Evolutionary conservation across 2,888 invertebrate genomes (phyloP).

Genomic region (Cynaeus angustus): DNA sequence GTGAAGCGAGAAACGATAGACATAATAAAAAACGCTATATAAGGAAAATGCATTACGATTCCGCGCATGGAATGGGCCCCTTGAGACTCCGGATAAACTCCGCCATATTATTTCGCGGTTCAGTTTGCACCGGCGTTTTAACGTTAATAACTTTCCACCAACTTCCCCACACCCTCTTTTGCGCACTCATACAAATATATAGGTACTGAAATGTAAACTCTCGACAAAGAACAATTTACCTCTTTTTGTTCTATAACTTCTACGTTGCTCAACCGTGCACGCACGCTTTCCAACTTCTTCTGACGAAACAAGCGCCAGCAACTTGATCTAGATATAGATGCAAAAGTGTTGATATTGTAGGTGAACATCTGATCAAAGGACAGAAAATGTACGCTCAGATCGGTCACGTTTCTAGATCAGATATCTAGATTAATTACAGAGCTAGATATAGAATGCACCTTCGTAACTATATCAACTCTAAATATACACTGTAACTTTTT

Average conservation of each 20-base stretch:
- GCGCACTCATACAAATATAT: constrained; percentile 29
- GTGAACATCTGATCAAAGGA: no score
- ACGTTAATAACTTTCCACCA: constrained; percentile 67
- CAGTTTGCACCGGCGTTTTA: constrained; percentile 65
- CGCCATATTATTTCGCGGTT: constrained; percentile 69
- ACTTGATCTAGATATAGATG: no score
- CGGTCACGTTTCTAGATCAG: no score
- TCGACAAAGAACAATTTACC: constrained; percentile 62
- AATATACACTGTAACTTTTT: no score
- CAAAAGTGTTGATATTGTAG: no score
- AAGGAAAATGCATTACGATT: constrained; percentile 73
- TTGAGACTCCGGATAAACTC: constrained; percentile 67
- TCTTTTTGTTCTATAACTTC: constrained; percentile 52
- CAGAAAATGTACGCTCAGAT: no score
- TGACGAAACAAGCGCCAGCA: constrained; percentile 11
- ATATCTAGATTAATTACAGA: no score
- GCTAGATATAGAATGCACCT: no score
- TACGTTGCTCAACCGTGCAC: constrained; percentile 24
- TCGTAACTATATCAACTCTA: no score
- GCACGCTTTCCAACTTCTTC: constrained; percentile 12
- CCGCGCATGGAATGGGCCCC: constrained; percentile 69
- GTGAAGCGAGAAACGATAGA: constrained; percentile 68
- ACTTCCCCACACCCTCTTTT: constrained; percentile 41
- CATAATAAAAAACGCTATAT: constrained; percentile 72
- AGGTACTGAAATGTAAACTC: constrained; percentile 60